These are phyloP conservation scores for Notarius lentiginosus DNA, from an alignment of 2,113 vertebrate species.

Conservation along the genomic window DNA sequence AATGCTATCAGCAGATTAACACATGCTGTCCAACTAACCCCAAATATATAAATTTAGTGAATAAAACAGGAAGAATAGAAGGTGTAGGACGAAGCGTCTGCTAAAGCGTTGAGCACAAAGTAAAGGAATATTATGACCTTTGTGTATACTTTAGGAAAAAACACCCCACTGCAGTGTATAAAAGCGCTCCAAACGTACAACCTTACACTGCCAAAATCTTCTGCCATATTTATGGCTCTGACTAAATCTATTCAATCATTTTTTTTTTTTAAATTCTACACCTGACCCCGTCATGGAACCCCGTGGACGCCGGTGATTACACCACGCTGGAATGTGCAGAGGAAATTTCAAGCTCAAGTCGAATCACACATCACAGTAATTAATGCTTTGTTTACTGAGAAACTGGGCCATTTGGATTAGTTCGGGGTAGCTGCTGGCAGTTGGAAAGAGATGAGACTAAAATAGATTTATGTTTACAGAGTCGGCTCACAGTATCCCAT, in stretches of 20 bases:
- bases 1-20: too few relatives aligned
- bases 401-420: slow-evolving; percentile 49
- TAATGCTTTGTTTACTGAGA: slow-evolving; percentile 47
- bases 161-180: background rate
- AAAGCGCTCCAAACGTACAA: background rate
- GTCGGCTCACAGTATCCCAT: slow-evolving; percentile 34
- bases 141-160: background rate
- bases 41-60: background rate
- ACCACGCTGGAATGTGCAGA: background rate
- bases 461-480: slow-evolving; percentile 43
- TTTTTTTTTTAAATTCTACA: background rate
- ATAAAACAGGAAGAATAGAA: background rate
- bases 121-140: background rate
- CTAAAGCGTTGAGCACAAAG: background rate
- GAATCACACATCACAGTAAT: slow-evolving; percentile 41
- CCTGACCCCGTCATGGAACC: background rate
- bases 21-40: too few relatives aligned
- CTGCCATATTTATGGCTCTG: background rate
- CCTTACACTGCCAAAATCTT: background rate
- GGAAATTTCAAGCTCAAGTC: slow-evolving; percentile 27
- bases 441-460: slow-evolving; percentile 40
- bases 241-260: background rate
- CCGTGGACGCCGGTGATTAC: background rate
- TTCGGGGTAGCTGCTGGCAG: slow-evolving; percentile 37
- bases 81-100: background rate